Conservation (phyloP, 1,140 invertebrate species). For the Anastrepha ludens region DNA sequence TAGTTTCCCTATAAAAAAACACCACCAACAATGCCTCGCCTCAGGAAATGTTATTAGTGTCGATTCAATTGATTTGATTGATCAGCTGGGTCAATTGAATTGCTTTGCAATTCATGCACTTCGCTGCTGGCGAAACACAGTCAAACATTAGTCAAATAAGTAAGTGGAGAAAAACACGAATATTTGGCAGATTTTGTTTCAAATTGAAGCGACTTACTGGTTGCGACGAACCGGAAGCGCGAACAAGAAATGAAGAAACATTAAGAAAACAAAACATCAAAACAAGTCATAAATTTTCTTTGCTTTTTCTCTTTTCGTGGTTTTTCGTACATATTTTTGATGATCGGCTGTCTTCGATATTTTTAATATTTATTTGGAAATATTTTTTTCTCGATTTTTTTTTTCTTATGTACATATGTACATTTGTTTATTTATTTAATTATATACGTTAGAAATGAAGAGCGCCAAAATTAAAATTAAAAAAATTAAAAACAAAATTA, state of each 20-base stretch:
- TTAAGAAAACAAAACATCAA: background rate
- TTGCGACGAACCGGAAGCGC: background rate
- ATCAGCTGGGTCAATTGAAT: background rate
- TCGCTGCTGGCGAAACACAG: background rate
- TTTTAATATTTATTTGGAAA: too few relatives aligned
- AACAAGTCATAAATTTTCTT: background rate
- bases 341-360: too few relatives aligned
- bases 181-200: slow-evolving; percentile 10
- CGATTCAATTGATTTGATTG: background rate
- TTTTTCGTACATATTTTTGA: too few relatives aligned
- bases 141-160: background rate
- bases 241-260: background rate
- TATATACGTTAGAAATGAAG: too few relatives aligned
- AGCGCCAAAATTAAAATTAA: too few relatives aligned
- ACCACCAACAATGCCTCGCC: background rate
- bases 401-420: too few relatives aligned
- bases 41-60: background rate
- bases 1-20: background rate
- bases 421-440: too few relatives aligned
- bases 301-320: background rate
- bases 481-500: too few relatives aligned
- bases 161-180: background rate
- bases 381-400: too few relatives aligned
- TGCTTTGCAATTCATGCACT: background rate
- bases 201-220: background rate